Evolutionary conservation across 37 sponge, comb jelly and placozoan genomes (phyloP).

Genomic region (Dysidea cf. avara): DNA sequence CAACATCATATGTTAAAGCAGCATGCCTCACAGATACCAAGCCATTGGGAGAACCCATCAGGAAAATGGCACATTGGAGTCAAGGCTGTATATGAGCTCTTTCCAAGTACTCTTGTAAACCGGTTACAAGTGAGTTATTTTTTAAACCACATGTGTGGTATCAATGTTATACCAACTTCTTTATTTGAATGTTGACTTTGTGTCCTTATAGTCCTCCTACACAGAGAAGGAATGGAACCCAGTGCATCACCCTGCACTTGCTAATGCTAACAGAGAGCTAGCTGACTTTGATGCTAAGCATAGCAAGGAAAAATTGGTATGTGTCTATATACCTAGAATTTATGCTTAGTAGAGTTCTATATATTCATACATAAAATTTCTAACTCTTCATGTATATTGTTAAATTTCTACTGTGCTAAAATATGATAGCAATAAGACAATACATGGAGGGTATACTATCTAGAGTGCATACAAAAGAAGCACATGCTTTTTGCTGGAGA

Average conservation of each 20-base stretch:
- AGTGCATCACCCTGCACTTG: conserved; percentile 28
- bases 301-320: neutral
- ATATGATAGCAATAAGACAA: too few species aligned
- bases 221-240: conserved; percentile 64
- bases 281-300: conserved; percentile 50
- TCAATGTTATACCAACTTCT: neutral
- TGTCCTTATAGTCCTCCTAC: neutral
- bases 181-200: neutral
- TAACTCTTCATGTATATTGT: too few species aligned
- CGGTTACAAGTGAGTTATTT: conserved; percentile 56
- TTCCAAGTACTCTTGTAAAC: conserved; percentile 51
- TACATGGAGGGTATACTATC: too few species aligned
- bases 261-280: conserved; percentile 47
- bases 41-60: conserved; percentile 84
- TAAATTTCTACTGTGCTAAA: too few species aligned
- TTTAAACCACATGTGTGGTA: neutral
- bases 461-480: too few species aligned
- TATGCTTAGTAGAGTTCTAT: too few species aligned
- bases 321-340: too few species aligned
- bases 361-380: too few species aligned
- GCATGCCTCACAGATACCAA: conserved; percentile 52
- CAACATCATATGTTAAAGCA: neutral
- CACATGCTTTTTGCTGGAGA: too few species aligned
- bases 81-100: conserved; percentile 77
- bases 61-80: conserved; percentile 87